phyloP scores from a whole-genome alignment of 2,797 vertebrate genomes.

The Ibycter americanus region DNA sequence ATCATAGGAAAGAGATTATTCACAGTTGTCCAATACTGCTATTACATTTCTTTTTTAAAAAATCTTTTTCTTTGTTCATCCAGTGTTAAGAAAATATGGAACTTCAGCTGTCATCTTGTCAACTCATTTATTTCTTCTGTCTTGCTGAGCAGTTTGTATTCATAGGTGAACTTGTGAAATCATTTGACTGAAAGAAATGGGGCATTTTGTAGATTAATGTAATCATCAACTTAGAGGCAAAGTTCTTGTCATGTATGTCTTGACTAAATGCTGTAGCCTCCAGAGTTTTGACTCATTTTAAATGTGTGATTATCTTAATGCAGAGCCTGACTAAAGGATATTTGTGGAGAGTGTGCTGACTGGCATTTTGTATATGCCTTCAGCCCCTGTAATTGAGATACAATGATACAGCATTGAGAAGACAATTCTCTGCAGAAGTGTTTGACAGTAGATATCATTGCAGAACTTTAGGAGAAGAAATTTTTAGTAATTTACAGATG shows the following conservation, averaged over 20 bases:
- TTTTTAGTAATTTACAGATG: not conserved
- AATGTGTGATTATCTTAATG: not conserved
- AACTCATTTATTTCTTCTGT: not conserved
- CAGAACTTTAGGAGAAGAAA: not conserved
- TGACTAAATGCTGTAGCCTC: not conserved
- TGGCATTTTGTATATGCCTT: not conserved
- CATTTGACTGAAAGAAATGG: conserved; percentile 1
- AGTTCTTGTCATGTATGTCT: not conserved
- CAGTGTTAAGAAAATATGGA: not conserved
- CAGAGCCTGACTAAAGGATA: not conserved
- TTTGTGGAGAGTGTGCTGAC: not conserved
- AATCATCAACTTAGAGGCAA: not conserved
- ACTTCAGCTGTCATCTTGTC: not conserved
- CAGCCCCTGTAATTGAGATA: not conserved
- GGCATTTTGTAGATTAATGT: not conserved
- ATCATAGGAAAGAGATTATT: conserved; percentile 56
- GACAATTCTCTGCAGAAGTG: not conserved
- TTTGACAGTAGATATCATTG: not conserved
- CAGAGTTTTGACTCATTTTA: not conserved
- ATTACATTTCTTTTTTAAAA: not conserved
- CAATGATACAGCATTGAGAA: not conserved
- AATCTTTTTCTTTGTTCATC: not conserved
- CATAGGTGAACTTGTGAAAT: not conserved
- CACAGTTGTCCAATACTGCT: conserved; percentile 24
- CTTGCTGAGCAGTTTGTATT: not conserved